phyloP scores from a whole-genome alignment of 1,140 invertebrate genomes.

The Branchinecta lindahli region DNA sequence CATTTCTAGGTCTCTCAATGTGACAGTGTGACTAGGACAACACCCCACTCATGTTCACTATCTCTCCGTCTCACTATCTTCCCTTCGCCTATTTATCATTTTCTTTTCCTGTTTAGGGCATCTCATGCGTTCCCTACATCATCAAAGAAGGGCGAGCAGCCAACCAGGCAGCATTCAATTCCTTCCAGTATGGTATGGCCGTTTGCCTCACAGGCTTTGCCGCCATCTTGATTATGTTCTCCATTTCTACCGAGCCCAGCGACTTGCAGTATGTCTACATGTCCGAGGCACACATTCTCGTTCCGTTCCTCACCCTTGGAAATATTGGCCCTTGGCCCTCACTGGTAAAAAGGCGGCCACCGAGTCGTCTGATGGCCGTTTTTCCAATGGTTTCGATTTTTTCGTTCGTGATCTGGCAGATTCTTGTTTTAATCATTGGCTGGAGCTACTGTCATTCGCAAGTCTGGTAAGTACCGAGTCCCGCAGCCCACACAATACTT shows the following conservation, averaged over 20 bases:
- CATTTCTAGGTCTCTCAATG: too few species aligned
- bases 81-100: too few species aligned
- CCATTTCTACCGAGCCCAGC: constrained; percentile 18
- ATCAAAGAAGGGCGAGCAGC: constrained; percentile 39
- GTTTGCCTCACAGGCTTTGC: constrained; percentile 26
- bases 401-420: constrained; percentile 18
- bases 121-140: constrained; percentile 39
- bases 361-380: constrained; percentile 14
- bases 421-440: constrained; percentile 14
- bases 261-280: constrained; percentile 19
- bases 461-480: constrained; percentile 15
- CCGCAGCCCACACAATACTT: too few species aligned
- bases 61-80: neutral
- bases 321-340: constrained; percentile 12
- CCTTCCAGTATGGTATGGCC: constrained; percentile 44
- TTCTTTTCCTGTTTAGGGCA: constrained; percentile 23
- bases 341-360: constrained; percentile 14
- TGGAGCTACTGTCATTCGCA: constrained; percentile 18
- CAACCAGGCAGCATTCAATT: constrained; percentile 40
- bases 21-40: too few species aligned
- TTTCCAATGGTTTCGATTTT: constrained; percentile 18
- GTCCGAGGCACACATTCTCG: constrained; percentile 10
- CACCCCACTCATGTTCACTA: too few species aligned
- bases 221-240: constrained; percentile 15
- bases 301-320: constrained; percentile 18